These are phyloP conservation scores for Heliconius erato DNA, from an alignment of 2,888 invertebrate genomes.

Conservation along the genomic window DNA sequence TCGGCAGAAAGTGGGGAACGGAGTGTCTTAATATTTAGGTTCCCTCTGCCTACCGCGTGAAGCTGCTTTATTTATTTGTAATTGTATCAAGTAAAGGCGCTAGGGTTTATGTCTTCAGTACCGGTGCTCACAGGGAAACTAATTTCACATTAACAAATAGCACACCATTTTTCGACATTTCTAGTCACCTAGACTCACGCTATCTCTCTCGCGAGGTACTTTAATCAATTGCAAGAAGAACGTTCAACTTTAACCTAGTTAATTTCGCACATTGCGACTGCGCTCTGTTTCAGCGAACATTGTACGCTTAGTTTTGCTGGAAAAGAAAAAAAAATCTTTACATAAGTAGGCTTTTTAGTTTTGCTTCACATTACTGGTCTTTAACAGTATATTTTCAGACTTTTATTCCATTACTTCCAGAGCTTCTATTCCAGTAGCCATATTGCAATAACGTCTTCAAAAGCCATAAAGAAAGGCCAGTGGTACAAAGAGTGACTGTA, in stretches of 20 bases:
- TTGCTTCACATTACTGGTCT: neutral
- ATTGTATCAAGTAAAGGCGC: too few species aligned
- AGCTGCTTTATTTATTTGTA: too few species aligned
- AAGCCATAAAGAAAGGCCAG: too few species aligned
- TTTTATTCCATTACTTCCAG: neutral
- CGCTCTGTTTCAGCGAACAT: conserved; percentile 51
- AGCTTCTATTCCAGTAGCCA: neutral
- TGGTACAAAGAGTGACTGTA: too few species aligned
- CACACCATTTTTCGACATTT: neutral
- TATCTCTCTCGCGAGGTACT: conserved; percentile 53
- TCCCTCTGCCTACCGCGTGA: too few species aligned
- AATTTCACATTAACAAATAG: too few species aligned
- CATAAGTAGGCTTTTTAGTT: conserved; percentile 6
- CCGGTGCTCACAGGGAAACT: too few species aligned
- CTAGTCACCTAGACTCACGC: conserved; percentile 45
- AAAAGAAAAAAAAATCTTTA: conserved; percentile 28
- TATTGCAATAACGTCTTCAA: neutral
- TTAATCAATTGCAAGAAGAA: conserved; percentile 58
- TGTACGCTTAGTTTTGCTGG: conserved; percentile 27
- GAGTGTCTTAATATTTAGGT: too few species aligned
- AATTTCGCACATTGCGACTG: conserved; percentile 57
- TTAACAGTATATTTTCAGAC: conserved; percentile 12
- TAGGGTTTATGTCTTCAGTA: too few species aligned
- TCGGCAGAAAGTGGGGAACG: too few species aligned
- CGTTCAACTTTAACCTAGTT: conserved; percentile 58